Evolutionary conservation across 2,888 invertebrate genomes (phyloP).

Genomic region (Papilio protenor): DNA sequence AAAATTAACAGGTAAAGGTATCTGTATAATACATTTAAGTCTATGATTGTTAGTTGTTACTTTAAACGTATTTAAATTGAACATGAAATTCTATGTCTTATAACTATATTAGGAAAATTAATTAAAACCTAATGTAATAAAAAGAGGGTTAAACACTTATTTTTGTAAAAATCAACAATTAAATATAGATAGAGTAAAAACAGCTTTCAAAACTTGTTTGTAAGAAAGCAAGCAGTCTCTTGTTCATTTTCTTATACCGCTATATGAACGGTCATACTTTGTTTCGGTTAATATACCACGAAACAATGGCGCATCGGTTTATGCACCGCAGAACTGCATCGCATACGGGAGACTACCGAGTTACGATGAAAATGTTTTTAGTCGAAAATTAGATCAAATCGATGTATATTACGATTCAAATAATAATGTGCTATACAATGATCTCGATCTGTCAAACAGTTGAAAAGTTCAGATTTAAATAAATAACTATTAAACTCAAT

Average conservation of each 20-base stretch:
- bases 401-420: background rate
- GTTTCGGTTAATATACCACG: constrained; percentile 64
- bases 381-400: background rate
- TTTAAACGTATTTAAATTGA: background rate
- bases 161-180: background rate
- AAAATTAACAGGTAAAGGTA: background rate
- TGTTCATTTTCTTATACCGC: constrained; percentile 2
- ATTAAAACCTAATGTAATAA: no score
- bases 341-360: constrained; percentile 51
- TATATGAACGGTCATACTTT: constrained; percentile 51
- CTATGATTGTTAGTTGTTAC: background rate
- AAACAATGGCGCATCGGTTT: constrained; percentile 72
- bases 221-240: background rate
- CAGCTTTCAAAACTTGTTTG: background rate
- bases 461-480: background rate
- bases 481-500: background rate
- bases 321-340: constrained; percentile 59
- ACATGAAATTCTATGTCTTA: background rate
- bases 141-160: background rate
- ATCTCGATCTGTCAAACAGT: background rate
- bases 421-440: background rate
- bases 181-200: background rate
- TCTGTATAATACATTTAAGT: background rate
- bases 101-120: background rate
- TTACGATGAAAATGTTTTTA: background rate